Evolutionary conservation across 2,888 invertebrate species (phyloP).

Genomic region (Mesoligia furuncula): DNA sequence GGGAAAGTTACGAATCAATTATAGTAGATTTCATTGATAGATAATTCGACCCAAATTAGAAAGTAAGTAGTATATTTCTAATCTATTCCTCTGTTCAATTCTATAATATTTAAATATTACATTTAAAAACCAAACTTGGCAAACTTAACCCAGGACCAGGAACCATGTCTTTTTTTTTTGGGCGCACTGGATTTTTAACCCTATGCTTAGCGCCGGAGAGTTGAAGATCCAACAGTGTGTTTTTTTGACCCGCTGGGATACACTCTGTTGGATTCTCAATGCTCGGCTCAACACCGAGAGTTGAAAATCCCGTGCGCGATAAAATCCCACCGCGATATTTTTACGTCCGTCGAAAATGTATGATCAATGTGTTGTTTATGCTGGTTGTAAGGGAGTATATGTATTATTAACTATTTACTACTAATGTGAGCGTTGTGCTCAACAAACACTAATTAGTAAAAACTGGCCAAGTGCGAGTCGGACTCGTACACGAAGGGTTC

Average conservation of each 20-base stretch:
- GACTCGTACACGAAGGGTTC: no score
- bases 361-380: background rate
- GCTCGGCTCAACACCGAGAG: background rate
- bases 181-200: no score
- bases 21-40: background rate
- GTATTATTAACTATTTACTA: background rate
- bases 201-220: background rate
- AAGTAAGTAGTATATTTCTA: background rate
- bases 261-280: background rate
- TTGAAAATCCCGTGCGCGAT: background rate
- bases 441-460: constrained; percentile 1
- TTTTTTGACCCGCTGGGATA: background rate
- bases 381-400: background rate
- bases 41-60: background rate
- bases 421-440: background rate
- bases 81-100: background rate
- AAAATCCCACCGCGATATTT: background rate
- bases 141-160: background rate
- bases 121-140: background rate
- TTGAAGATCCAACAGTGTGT: background rate
- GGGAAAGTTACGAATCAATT: background rate
- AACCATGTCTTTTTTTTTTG: background rate
- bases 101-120: background rate
- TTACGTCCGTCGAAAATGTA: background rate
- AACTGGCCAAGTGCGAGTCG: no score